A percentile compares a stretch with the other conserved stretches of the same genome.
phyloP scores from a whole-genome alignment of 2,113 vertebrate genomes.

The Thunnus thynnus region DNA sequence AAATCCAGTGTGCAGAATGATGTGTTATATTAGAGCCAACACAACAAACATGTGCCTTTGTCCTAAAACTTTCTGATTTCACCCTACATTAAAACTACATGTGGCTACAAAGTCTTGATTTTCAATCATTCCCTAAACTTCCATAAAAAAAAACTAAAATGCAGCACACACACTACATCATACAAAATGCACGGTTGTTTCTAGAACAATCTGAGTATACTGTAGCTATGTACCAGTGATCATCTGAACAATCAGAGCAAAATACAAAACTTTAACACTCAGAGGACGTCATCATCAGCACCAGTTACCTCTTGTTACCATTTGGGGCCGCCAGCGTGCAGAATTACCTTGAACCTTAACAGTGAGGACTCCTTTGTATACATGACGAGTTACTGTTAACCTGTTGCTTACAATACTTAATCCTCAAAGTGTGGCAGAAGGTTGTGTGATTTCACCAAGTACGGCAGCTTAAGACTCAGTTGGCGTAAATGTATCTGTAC shows the following conservation, averaged over 20 bases:
- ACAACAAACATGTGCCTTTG: neutral
- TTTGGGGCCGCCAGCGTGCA: neutral
- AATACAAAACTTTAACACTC: too few species aligned
- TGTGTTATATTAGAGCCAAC: too few species aligned
- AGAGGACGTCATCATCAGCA: neutral
- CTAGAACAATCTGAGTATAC: too few species aligned
- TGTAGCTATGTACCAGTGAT: too few species aligned
- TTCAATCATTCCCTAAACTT: too few species aligned
- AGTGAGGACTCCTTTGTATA: neutral
- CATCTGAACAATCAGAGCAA: too few species aligned
- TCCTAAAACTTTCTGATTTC: neutral
- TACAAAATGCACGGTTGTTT: too few species aligned
- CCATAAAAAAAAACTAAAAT: too few species aligned
- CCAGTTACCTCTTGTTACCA: neutral
- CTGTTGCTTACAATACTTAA: neutral
- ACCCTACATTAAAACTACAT: too few species aligned
- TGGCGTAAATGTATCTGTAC: neutral
- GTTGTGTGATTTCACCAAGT: neutral
- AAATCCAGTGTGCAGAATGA: too few species aligned
- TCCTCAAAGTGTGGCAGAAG: neutral
- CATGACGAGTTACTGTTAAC: neutral
- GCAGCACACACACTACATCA: too few species aligned
- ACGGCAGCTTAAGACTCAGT: neutral
- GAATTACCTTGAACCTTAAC: neutral
- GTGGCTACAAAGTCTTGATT: too few species aligned